Conservation (phyloP, 2,888 invertebrate species). For the Argyra leucocephala region DNA sequence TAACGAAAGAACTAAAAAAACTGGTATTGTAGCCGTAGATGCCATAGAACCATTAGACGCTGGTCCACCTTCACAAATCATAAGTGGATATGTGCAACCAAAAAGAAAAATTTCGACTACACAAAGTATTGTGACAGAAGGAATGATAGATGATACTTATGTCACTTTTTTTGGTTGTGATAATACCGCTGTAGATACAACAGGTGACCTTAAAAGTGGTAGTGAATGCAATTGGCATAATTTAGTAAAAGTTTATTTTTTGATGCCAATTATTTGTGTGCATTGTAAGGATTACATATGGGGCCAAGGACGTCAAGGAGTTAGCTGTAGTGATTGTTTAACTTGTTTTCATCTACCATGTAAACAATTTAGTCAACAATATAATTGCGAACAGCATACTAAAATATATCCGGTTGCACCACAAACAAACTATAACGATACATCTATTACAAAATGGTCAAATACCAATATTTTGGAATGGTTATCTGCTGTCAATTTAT, state of each 20-base stretch:
- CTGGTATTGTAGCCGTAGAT: constrained; percentile 14
- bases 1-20: constrained; percentile 16
- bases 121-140: neutral
- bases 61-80: neutral
- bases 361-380: constrained; percentile 21
- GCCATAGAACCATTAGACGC: constrained; percentile 14
- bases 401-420: constrained; percentile 18
- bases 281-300: constrained; percentile 24
- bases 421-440: constrained; percentile 20
- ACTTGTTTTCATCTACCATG: constrained; percentile 26
- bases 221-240: constrained; percentile 16
- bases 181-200: constrained; percentile 9
- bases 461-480: constrained; percentile 61
- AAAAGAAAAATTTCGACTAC: neutral
- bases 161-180: constrained; percentile 18
- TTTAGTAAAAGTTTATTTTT: constrained; percentile 19
- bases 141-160: constrained; percentile 16
- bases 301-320: constrained; percentile 21
- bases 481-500: constrained; percentile 65
- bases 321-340: constrained; percentile 24
- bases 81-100: neutral
- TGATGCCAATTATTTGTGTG: constrained; percentile 21
- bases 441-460: constrained; percentile 50
- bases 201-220: neutral
- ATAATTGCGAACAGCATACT: constrained; percentile 22